Conservation (phyloP, 2,888 invertebrate genomes). For the Acrobasis consociella region DNA sequence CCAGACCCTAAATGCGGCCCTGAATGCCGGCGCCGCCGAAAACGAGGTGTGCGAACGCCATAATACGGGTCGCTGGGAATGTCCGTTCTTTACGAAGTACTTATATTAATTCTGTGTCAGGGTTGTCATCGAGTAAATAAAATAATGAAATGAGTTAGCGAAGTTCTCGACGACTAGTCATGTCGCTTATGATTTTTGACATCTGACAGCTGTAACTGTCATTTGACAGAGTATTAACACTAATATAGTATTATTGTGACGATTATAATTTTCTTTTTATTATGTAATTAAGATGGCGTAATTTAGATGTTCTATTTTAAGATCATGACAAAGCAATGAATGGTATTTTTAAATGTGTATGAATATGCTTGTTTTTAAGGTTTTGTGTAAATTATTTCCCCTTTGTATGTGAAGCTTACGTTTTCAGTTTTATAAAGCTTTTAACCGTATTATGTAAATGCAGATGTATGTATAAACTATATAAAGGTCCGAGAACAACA, state of each 20-base stretch:
- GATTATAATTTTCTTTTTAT: constrained; percentile 54
- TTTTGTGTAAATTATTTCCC: constrained; percentile 64
- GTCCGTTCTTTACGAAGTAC: too few relatives aligned
- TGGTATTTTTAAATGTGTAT: constrained; percentile 56
- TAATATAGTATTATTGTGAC: constrained; percentile 62
- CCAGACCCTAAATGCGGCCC: too few relatives aligned
- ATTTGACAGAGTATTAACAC: constrained; percentile 63
- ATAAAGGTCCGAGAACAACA: not conserved
- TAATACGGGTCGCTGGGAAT: too few relatives aligned
- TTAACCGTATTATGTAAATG: constrained; percentile 31
- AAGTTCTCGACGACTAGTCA: constrained; percentile 72
- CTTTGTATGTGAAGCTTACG: constrained; percentile 64
- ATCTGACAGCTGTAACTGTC: constrained; percentile 56
- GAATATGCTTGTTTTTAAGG: constrained; percentile 60
- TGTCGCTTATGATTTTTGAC: constrained; percentile 60
- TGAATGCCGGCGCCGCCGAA: too few relatives aligned
- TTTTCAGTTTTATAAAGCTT: constrained; percentile 48
- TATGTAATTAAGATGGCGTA: constrained; percentile 72
- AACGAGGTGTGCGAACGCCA: too few relatives aligned
- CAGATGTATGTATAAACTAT: constrained; percentile 18
- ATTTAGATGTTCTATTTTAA: constrained; percentile 75
- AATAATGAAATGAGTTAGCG: too few relatives aligned
- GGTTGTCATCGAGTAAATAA: too few relatives aligned
- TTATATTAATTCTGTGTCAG: too few relatives aligned
- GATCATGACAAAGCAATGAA: constrained; percentile 77